Base-by-base conservation (phyloP, 2,888 invertebrate species). In the Zaprionus lineosus region DNA sequence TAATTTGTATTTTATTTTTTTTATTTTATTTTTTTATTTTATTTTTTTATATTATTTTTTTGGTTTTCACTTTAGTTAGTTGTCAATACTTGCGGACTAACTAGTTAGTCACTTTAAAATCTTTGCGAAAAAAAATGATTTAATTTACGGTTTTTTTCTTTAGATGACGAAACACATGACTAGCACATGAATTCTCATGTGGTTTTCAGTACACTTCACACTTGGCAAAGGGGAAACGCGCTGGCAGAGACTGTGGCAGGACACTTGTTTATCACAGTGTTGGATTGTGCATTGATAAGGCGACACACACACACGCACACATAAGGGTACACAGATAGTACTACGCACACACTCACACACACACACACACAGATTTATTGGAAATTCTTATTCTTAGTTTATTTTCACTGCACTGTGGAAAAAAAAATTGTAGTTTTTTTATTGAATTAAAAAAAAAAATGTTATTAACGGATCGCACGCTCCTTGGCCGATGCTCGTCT, bases 251-350 rank as follows among this genome's bases (percentile, higher is more conserved):
- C 46, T 48, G 50, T 24, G 34, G 11, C 37, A 61, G 41, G 65
- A 53, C 65, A 58, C 57, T 65, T 48, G 48, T 39, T 65, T 73
- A 72, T 69, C 74, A 73, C 69, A 72, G 68, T 60, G 60, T 50
- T 46, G 29, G 4, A 21, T 15, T 47, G 36, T 60, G 48, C 52
- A 61, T 65, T 68, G 69, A 58, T 68, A 57, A 50, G 64, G 61
- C 44, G 16, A 15, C n/a, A 0, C 18, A 12, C 43, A 53, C 40
- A 18, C 36, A 36, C 18, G 31, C 43, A 34, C 26, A 31, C 24
- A 47, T 34, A 19, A 43, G 37, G 26, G 46, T 28, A 44, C 19
- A 48, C 24, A 36, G 15, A 47, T 31, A n/a, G n/a, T n/a, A n/a
- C n/a, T n/a, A 39, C 37, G 29, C 28, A 44, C 26, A 12, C 4